Conservation (phyloP, 2,113 vertebrate genomes). For the Oncorhynchus kisutch region DNA sequence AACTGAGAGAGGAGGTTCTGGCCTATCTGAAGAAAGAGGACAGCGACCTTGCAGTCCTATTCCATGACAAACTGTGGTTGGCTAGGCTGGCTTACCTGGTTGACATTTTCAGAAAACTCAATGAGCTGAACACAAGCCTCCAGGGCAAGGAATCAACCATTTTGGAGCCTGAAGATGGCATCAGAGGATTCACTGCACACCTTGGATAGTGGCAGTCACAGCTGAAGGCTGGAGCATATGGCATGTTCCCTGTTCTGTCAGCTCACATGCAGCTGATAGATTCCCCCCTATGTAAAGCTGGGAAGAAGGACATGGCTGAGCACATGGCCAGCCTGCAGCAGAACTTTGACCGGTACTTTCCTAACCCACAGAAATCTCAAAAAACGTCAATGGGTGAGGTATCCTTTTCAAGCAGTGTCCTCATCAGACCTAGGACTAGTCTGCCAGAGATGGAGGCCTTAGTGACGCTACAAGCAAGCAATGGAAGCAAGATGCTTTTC, state of each 20-base stretch:
- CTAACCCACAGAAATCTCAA: neutral
- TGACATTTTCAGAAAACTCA: constrained; percentile 22
- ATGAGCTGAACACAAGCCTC: constrained; percentile 6
- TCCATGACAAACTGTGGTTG: neutral
- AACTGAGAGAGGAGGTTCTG: no score
- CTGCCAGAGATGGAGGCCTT: constrained; percentile 14
- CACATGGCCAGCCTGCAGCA: constrained; percentile 1
- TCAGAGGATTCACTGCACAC: neutral
- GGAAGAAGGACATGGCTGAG: constrained; percentile 7
- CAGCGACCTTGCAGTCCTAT: no score
- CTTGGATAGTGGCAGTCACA: constrained; percentile 6
- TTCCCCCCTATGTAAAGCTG: neutral
- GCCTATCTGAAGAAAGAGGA: no score
- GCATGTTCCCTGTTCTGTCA: constrained; percentile 10
- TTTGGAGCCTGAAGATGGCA: constrained; percentile 10
- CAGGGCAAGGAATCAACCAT: constrained; percentile 6
- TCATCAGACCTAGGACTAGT: constrained; percentile 16
- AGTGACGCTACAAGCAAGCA: constrained; percentile 16
- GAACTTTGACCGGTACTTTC: constrained; percentile 11
- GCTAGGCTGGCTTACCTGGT: neutral
- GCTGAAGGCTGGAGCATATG: neutral
- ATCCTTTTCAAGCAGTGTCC: constrained; percentile 12
- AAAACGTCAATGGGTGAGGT: constrained; percentile 4
- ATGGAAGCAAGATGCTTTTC: constrained; percentile 17
- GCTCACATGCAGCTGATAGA: neutral